These are phyloP conservation scores for Plecturocebus donacophilus DNA, from an alignment of 2,113 vertebrate species.

Conservation along the genomic window DNA sequence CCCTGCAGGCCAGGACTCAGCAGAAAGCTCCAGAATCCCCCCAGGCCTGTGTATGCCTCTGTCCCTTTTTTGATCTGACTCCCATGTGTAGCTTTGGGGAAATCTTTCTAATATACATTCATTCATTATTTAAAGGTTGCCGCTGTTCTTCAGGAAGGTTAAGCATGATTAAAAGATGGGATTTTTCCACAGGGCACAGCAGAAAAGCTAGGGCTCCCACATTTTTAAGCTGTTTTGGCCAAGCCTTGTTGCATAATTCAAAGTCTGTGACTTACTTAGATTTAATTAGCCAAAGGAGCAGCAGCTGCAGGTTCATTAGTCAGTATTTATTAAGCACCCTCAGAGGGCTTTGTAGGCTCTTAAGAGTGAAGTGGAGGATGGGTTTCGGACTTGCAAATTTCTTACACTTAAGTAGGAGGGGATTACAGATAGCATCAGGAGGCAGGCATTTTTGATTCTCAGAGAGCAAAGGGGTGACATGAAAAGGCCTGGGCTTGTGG, in stretches of 20 bases:
- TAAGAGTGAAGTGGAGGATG: background rate
- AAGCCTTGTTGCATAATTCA: constrained; percentile 74
- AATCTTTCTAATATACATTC: constrained; percentile 45
- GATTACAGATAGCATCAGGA: background rate
- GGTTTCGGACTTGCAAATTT: background rate
- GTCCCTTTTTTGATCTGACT: constrained; percentile 49
- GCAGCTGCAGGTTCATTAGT: constrained; percentile 66
- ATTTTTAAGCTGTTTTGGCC: constrained; percentile 69
- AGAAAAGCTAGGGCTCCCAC: constrained; percentile 40
- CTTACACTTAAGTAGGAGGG: background rate
- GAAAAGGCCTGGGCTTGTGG: background rate
- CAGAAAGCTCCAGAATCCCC: constrained; percentile 33
- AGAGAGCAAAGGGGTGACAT: background rate
- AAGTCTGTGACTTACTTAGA: constrained; percentile 70
- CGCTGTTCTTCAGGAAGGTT: constrained; percentile 65
- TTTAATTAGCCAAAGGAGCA: constrained; percentile 73
- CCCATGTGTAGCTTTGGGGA: background rate
- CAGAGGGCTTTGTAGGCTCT: background rate
- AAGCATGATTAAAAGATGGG: constrained; percentile 70
- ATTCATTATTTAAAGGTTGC: constrained; percentile 75
- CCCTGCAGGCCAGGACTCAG: background rate
- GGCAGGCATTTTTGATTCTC: background rate
- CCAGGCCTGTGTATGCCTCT: background rate
- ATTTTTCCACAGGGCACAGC: constrained; percentile 65
- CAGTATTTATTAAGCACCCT: constrained; percentile 48